Evolutionary conservation across 2,888 invertebrate species (phyloP).

Genomic region (Agriotes lineatus): DNA sequence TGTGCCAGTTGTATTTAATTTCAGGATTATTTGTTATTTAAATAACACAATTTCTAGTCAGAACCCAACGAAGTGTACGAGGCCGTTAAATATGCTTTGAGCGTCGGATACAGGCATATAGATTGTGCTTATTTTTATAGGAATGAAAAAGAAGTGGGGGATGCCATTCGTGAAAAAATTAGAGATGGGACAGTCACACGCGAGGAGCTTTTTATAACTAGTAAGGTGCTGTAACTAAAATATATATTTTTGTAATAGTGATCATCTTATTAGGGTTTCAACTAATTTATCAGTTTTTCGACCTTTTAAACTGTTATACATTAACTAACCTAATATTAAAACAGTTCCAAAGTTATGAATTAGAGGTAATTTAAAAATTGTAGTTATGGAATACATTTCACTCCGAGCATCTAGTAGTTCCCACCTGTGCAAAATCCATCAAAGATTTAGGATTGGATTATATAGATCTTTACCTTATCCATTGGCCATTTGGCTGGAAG

Average conservation of each 20-base stretch:
- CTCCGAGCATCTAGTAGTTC: conserved; percentile 70
- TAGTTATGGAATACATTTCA: conserved; percentile 93
- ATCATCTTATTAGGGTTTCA: too few species aligned
- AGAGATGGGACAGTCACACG: conserved; percentile 73
- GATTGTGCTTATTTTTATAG: conserved; percentile 79
- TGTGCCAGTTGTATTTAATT: conserved; percentile 32
- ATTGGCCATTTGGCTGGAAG: conserved; percentile 65
- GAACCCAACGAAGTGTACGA: conserved; percentile 73
- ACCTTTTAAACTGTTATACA: background rate
- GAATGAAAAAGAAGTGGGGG: conserved; percentile 77
- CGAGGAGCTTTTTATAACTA: conserved; percentile 75
- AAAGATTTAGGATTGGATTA: conserved; percentile 68
- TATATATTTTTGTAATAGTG: too few species aligned
- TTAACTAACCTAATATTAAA: background rate
- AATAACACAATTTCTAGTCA: conserved; percentile 66
- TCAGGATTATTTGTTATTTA: background rate
- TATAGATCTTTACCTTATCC: conserved; percentile 71
- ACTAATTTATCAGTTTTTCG: too few species aligned
- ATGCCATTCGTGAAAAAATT: conserved; percentile 71
- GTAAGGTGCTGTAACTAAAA: conserved; percentile 64
- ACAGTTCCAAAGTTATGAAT: background rate
- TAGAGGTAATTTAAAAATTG: background rate
- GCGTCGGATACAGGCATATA: conserved; percentile 80
- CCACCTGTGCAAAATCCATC: conserved; percentile 64
- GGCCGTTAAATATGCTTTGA: conserved; percentile 78